phyloP scores from a whole-genome alignment of 92 coral and sea anemone species.

The Pocillopora grandis region DNA sequence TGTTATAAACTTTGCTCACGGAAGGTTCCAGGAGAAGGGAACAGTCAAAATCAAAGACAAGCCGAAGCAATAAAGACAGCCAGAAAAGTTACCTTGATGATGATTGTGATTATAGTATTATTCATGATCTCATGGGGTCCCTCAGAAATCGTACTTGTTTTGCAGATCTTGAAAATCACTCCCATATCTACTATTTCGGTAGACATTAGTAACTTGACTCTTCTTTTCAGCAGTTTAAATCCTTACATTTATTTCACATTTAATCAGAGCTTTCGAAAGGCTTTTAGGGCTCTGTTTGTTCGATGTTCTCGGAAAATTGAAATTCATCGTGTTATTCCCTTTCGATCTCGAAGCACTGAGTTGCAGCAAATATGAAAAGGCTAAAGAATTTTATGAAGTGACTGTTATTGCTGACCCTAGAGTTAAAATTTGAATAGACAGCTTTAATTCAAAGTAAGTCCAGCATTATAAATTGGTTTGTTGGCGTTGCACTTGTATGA shows the following conservation, averaged over 20 bases:
- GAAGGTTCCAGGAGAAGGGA: not conserved
- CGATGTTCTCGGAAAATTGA: not conserved
- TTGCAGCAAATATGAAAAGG: not conserved
- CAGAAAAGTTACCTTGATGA: not conserved
- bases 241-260: conserved; percentile 13
- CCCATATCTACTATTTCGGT: not conserved
- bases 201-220: not conserved
- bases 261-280: not conserved
- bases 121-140: not conserved
- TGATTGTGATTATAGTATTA: not conserved
- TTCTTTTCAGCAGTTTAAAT: not conserved
- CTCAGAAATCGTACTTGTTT: not conserved
- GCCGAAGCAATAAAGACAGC: not conserved
- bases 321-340: not conserved
- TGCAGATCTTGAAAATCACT: not conserved
- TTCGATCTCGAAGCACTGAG: not conserved
- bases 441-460: no score
- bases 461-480: no score
- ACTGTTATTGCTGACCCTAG: no score
- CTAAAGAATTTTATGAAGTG: no score
- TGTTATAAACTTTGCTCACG: not conserved
- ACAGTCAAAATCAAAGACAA: not conserved
- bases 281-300: not conserved
- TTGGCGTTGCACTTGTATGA: no score
- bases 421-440: no score